Evolutionary conservation across 2,113 vertebrate species (phyloP).

Genomic region (Sceloporus tristichus): DNA sequence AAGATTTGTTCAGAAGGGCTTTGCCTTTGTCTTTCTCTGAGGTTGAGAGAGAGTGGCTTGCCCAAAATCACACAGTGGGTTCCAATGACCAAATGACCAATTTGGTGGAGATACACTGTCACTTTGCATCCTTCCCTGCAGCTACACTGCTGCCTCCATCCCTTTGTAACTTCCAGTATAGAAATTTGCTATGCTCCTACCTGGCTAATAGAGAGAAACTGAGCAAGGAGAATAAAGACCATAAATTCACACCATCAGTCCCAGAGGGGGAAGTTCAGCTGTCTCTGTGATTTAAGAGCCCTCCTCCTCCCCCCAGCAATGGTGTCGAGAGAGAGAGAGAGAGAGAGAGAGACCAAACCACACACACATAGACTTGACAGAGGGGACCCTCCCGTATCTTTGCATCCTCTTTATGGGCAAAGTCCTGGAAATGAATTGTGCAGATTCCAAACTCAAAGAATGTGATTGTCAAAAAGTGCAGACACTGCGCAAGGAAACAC

Average conservation of each 20-base stretch:
- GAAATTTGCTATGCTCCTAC: constrained; percentile 63
- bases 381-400: constrained; percentile 64
- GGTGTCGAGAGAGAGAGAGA: constrained; percentile 51
- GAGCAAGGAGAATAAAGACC: constrained; percentile 70
- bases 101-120: too few relatives aligned
- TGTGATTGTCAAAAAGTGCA: not conserved
- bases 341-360: constrained; percentile 75
- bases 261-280: constrained; percentile 69
- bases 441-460: not conserved
- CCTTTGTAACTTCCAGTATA: constrained; percentile 46
- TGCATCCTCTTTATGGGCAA: constrained; percentile 62
- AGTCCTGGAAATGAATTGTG: constrained; percentile 8
- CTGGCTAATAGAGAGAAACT: constrained; percentile 43
- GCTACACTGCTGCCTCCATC: not conserved
- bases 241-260: constrained; percentile 82
- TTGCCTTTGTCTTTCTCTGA: too few relatives aligned
- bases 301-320: constrained; percentile 67
- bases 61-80: too few relatives aligned
- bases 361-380: constrained; percentile 42
- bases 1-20: too few relatives aligned
- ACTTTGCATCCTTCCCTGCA: too few relatives aligned
- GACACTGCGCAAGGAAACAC: not conserved
- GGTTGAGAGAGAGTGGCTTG: too few relatives aligned
- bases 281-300: constrained; percentile 78
- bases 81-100: too few relatives aligned